phyloP scores from a whole-genome alignment of 2,888 invertebrate species.

The Trachelus stipa region DNA sequence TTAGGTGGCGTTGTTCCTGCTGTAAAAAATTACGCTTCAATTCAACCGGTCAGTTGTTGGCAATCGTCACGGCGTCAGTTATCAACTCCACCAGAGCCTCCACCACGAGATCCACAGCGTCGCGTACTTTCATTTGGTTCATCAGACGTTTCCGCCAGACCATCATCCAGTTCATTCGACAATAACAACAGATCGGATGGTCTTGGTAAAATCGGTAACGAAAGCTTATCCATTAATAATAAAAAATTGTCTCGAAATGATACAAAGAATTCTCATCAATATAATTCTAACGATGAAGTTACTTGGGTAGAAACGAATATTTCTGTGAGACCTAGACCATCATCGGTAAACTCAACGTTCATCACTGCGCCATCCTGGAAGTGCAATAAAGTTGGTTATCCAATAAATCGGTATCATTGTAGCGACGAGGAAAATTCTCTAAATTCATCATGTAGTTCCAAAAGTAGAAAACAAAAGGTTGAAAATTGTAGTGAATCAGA shows the following conservation, averaged over 20 bases:
- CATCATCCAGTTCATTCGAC: neutral
- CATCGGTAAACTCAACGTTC: neutral
- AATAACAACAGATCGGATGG: neutral
- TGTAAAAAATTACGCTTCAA: neutral
- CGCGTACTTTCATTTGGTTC: slow-evolving; percentile 34
- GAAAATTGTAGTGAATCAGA: neutral
- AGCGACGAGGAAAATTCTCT: neutral
- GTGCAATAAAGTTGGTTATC: neutral
- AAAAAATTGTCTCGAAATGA: neutral
- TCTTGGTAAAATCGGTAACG: neutral
- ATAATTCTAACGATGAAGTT: slow-evolving; percentile 27
- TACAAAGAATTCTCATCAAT: slow-evolving; percentile 10
- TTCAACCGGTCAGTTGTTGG: neutral
- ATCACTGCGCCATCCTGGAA: neutral
- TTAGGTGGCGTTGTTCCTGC: neutral
- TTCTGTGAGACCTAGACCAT: neutral
- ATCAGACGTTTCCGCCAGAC: neutral
- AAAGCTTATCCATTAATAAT: neutral
- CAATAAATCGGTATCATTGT: neutral
- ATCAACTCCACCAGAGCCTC: slow-evolving; percentile 78
- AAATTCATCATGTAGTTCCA: neutral
- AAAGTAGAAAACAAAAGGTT: neutral
- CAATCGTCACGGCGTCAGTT: slow-evolving; percentile 9
- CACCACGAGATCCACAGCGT: slow-evolving; percentile 81
- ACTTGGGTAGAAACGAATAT: slow-evolving; percentile 2